Percentiles rank a stretch among this genome's conserved stretches.
Evolutionary conservation across 2,113 vertebrate genomes (phyloP).

Genomic region (Hipposideros armiger): DNA sequence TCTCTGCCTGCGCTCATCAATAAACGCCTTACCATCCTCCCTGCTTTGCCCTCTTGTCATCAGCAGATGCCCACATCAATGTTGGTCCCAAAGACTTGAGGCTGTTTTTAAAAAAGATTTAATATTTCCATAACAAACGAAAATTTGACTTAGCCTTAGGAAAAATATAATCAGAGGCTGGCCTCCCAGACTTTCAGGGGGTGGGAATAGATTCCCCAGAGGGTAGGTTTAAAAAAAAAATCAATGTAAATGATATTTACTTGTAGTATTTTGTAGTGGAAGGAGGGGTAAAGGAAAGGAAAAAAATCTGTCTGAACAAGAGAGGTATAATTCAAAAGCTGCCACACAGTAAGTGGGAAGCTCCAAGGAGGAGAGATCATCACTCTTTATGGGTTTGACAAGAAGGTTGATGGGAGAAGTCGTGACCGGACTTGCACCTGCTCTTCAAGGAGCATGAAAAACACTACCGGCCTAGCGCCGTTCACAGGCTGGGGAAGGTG

Average conservation of each 20-base stretch:
- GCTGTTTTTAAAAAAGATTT: background rate
- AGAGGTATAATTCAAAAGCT: conserved; percentile 39
- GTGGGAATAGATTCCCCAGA: background rate
- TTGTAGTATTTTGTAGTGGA: background rate
- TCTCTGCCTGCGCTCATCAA: background rate
- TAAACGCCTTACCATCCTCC: background rate
- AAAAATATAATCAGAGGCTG: conserved; percentile 1
- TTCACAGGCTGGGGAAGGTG: background rate
- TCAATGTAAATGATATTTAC: conserved; percentile 44
- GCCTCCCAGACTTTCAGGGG: conserved; percentile 16
- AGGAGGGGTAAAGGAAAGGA: background rate
- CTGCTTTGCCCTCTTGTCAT: rapidly evolving
- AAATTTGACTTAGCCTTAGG: conserved; percentile 58
- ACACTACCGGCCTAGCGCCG: rapidly evolving
- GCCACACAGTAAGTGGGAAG: background rate
- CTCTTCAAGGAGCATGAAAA: background rate
- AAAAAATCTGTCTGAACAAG: conserved; percentile 20
- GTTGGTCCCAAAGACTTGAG: conserved; percentile 7
- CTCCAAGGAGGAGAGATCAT: background rate
- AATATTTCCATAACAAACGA: conserved; percentile 61
- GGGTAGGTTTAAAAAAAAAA: background rate
- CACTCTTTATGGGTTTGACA: background rate
- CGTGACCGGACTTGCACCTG: background rate
- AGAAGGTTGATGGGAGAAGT: conserved; percentile 1
- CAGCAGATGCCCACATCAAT: rapidly evolving